A percentile compares a stretch with the other conserved stretches of the same genome.
phyloP scores from a whole-genome alignment of 1,140 invertebrate genomes.

The Aphelenchoides besseyi region DNA sequence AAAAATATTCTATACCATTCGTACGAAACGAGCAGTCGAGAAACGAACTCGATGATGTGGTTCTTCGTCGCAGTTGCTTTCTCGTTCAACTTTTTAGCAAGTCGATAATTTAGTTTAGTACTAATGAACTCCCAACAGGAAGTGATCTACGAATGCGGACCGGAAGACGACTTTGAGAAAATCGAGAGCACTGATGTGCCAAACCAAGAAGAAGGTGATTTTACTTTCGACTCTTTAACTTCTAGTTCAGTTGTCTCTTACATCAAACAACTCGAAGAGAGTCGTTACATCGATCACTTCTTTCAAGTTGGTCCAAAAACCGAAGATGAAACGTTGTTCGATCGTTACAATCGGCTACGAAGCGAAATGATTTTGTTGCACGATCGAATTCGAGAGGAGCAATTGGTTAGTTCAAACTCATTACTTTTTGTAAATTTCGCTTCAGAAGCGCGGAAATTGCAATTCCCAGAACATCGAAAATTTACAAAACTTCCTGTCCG shows the following conservation, averaged over 20 bases:
- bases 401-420: background rate
- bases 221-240: background rate
- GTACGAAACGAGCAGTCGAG: background rate
- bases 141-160: constrained; percentile 1
- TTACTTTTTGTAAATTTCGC: background rate
- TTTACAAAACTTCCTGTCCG: background rate
- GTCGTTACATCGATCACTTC: background rate
- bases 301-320: background rate
- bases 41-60: background rate
- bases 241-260: background rate
- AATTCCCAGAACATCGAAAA: background rate
- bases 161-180: background rate
- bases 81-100: no score
- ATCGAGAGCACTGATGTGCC: background rate
- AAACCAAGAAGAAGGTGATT: background rate
- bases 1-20: background rate
- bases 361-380: constrained; percentile 15
- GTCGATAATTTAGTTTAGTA: background rate
- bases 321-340: background rate
- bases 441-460: background rate
- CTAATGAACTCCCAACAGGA: background rate
- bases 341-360: constrained; percentile 10
- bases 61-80: background rate
- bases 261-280: background rate
- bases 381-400: constrained; percentile 9